Percentiles rank a stretch among this genome's conserved stretches.
These are phyloP conservation scores for Cheilosia variabilis DNA, from an alignment of 2,888 invertebrate genomes.

Conservation along the genomic window DNA sequence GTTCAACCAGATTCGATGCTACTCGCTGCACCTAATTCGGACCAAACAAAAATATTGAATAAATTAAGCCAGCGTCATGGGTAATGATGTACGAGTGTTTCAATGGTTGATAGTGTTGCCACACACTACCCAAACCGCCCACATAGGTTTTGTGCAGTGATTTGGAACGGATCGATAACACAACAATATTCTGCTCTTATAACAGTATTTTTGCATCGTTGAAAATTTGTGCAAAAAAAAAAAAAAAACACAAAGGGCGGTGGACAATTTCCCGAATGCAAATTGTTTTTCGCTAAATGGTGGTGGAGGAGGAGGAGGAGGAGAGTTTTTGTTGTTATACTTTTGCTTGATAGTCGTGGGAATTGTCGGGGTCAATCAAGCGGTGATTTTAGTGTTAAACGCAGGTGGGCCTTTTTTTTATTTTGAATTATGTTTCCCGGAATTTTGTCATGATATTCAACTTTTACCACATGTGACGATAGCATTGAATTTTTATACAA, in stretches of 20 bases:
- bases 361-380: neutral
- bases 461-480: too few relatives aligned
- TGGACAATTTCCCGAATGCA: neutral
- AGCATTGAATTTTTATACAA: too few relatives aligned
- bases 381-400: neutral
- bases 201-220: conserved; percentile 15
- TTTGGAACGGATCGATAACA: conserved; percentile 15
- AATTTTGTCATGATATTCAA: too few relatives aligned
- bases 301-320: neutral
- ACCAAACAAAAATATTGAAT: conserved; percentile 46
- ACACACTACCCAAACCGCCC: neutral
- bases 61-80: conserved; percentile 37
- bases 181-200: conserved; percentile 31
- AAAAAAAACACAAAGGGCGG: too few relatives aligned
- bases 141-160: neutral
- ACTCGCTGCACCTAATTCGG: neutral
- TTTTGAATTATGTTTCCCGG: too few relatives aligned
- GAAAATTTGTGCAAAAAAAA: neutral
- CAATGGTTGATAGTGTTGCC: neutral
- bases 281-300: neutral
- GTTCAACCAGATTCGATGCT: conserved; percentile 12
- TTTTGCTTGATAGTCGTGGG: neutral
- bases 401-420: neutral
- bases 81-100: conserved; percentile 12
- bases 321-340: neutral